Conservation (phyloP, 2,797 vertebrate genomes). For the Coilia nasus region DNA sequence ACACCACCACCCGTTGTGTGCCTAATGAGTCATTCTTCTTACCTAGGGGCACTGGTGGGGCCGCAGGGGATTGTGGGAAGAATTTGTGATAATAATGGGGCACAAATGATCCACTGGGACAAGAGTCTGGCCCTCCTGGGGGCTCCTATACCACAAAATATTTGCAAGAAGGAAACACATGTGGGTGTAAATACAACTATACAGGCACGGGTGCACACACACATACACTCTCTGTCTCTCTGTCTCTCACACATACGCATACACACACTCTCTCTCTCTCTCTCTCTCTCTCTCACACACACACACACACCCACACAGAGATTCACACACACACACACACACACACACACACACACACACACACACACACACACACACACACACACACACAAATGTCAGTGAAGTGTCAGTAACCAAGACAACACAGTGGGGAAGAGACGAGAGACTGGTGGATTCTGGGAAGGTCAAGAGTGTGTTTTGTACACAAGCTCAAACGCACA, state of each 20-base stretch:
- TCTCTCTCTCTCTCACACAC: not conserved
- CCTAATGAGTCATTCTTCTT: conserved; percentile 9
- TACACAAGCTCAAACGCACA: not conserved
- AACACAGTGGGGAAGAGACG: not conserved
- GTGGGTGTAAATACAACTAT: not conserved
- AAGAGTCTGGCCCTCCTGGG: not conserved
- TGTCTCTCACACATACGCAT: not conserved
- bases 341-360: not conserved
- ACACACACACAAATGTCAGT: not conserved
- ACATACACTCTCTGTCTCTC: not conserved
- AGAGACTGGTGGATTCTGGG: not conserved
- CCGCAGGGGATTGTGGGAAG: not conserved
- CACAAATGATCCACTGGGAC: not conserved
- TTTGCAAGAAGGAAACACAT: conserved; percentile 3
- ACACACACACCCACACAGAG: not conserved
- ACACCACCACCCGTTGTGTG: not conserved
- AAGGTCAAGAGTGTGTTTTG: not conserved
- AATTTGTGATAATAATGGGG: not conserved
- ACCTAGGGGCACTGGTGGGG: not conserved
- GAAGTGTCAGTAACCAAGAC: conserved; percentile 9
- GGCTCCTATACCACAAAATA: not conserved
- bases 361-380: not conserved
- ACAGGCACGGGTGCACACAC: not conserved
- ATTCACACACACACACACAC: not conserved
- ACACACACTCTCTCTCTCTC: too few species aligned